Percentiles rank a stretch among this genome's conserved stretches.
These are phyloP conservation scores for Scaptodrosophila latifasciaeformis DNA, from an alignment of 2,888 invertebrate species.

Conservation along the genomic window DNA sequence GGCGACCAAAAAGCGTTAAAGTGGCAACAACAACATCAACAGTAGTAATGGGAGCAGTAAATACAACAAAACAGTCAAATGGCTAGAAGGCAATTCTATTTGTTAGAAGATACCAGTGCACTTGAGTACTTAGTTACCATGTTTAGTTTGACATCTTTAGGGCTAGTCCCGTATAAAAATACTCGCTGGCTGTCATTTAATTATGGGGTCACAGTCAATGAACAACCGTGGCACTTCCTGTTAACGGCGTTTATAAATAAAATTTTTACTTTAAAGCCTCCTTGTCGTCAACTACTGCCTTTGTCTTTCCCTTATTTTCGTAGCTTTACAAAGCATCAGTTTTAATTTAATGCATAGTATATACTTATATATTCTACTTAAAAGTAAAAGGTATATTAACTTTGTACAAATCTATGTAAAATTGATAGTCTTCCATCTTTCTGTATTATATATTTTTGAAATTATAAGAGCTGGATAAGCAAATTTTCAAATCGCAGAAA, in stretches of 20 bases:
- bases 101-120: conserved; percentile 7
- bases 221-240: conserved; percentile 60
- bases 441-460: no score
- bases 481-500: no score
- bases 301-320: conserved; percentile 9
- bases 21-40: conserved; percentile 53
- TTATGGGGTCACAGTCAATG: conserved; percentile 64
- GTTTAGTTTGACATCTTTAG: conserved; percentile 48
- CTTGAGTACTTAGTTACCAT: conserved; percentile 13
- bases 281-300: conserved; percentile 37
- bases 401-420: no score
- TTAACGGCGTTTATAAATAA: conserved; percentile 50
- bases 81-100: conserved; percentile 31
- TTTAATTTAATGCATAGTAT: conserved; percentile 5
- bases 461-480: no score
- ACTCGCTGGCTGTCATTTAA: conserved; percentile 41
- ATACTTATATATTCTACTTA: no score
- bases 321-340: background rate
- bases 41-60: conserved; percentile 13
- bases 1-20: conserved; percentile 48
- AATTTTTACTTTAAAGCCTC: conserved; percentile 66
- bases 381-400: no score
- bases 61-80: conserved; percentile 13
- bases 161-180: conserved; percentile 65
- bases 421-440: no score